A percentile compares a stretch with the other conserved stretches of the same genome.
These are phyloP conservation scores for Coenonympha glycerion DNA, from an alignment of 2,888 invertebrate genomes.

Conservation along the genomic window DNA sequence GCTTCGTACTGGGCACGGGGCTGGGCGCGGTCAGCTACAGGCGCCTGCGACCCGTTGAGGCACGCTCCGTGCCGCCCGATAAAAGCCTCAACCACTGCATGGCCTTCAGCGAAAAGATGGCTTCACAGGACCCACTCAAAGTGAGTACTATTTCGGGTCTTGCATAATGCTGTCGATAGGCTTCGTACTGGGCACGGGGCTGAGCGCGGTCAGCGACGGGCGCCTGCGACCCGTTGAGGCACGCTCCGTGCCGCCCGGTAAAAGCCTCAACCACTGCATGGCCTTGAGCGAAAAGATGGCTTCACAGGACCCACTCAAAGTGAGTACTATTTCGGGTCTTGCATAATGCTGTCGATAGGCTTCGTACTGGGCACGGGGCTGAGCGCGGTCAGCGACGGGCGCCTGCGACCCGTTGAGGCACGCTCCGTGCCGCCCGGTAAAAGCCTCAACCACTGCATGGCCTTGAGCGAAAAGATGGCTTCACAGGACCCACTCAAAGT, in stretches of 20 bases:
- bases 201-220: conserved; percentile 87
- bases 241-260: conserved; percentile 85
- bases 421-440: conserved; percentile 87
- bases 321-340: conserved; percentile 84
- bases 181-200: conserved; percentile 88
- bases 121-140: conserved; percentile 81
- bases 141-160: conserved; percentile 84
- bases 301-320: conserved; percentile 81
- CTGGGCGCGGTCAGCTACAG: conserved; percentile 88
- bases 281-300: conserved; percentile 81
- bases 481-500: conserved; percentile 82
- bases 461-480: conserved; percentile 81
- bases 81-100: conserved; percentile 89
- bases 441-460: conserved; percentile 89
- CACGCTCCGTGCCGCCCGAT: conserved; percentile 86
- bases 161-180: conserved; percentile 95
- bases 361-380: conserved; percentile 91
- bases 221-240: conserved; percentile 91
- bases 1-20: conserved; percentile 90
- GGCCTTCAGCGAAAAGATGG: conserved; percentile 82
- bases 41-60: conserved; percentile 88
- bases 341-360: conserved; percentile 94
- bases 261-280: conserved; percentile 89
- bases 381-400: conserved; percentile 86
- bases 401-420: conserved; percentile 90